Base-by-base conservation (phyloP, 2,797 vertebrate species). In the Hemibagrus guttatus region DNA sequence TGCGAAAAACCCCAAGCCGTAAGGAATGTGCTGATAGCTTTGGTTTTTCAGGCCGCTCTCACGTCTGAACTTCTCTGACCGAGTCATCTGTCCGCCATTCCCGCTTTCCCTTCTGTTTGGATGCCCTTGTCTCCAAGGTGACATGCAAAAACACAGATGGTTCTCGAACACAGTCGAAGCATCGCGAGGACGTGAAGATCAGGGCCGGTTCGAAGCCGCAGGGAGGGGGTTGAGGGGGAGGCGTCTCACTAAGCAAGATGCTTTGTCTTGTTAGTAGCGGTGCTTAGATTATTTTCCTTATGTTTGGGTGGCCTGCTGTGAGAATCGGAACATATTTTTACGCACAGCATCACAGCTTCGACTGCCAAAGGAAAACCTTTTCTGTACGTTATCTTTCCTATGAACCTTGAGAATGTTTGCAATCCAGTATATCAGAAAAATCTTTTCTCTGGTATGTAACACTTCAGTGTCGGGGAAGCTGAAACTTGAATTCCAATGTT, bases 21-120 rank as follows among this genome's bases (percentile, higher is more conserved):
- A 91, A 61, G 94, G 95, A 96, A 96, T 96, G 94, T 95, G 94
- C 95, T 95, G 95, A 95, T 94, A 94, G 85, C 90, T 92, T 90
- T 21, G 64, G 49, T 87, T 93, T 89, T 92, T 92, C 90, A 91
- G 94, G 91, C 91, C 85, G 85, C 92, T 93, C 92, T 94, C 92
- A 92, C 92, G 91, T 93, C 93, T 93, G 91, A 94, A 93, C 93
- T 93, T 94, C 92, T 91, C 89, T 94, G 93, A 93, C 93, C 93
- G 90, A 90, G 69, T 89, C 86, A 85, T 88, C 82, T 75, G 71
- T 64, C 64, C 46, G 12, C 87, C 74, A 78, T 82, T 88, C 74
- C 83, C 84, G 28, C 83, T 75, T 71, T 61, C 66, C 76, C 46
- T 74, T 35, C 86, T 95, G 88, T 95, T 95, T 95, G 91, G 92